phyloP scores from a whole-genome alignment of 2,113 vertebrate genomes.

The Hemibates koningsi region DNA sequence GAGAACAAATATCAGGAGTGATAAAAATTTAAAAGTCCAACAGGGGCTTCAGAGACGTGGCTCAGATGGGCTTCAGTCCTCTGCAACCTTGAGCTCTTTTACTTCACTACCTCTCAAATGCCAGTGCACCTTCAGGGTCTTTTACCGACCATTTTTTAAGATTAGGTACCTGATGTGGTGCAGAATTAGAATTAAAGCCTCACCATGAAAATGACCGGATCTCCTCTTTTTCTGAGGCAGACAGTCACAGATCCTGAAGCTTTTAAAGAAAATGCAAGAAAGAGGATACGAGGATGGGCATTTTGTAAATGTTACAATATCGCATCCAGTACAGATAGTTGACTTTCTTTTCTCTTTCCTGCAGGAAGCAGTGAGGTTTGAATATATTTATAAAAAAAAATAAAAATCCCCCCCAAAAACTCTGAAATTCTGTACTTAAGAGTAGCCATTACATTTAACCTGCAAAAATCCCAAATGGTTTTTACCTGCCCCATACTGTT shows the following conservation, averaged over 20 bases:
- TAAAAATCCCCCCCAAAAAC: conserved; percentile 4
- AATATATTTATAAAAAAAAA: conserved; percentile 24
- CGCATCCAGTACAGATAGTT: background rate
- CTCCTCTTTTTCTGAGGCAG: background rate
- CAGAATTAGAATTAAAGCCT: conserved; percentile 53
- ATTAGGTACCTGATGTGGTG: conserved; percentile 57
- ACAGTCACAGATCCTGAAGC: background rate
- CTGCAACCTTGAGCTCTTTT: conserved; percentile 87
- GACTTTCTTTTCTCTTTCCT: background rate
- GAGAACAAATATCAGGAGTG: conserved; percentile 99
- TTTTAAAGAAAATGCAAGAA: background rate
- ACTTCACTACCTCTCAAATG: conserved; percentile 53
- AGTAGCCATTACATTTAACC: conserved; percentile 69
- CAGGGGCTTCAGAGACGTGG: conserved; percentile 80
- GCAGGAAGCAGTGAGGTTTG: background rate
- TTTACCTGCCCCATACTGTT: conserved; percentile 75
- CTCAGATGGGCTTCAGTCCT: conserved; percentile 78
- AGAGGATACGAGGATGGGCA: background rate
- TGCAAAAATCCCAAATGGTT: conserved; percentile 62
- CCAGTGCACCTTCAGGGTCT: conserved; percentile 47
- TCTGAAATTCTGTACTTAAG: conserved; percentile 37
- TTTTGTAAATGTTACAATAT: background rate
- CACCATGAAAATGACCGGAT: conserved; percentile 7
- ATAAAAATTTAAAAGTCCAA: conserved; percentile 96
- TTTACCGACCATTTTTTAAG: conserved; percentile 47